Evolutionary conservation across 2,888 invertebrate genomes (phyloP), one percentile per base, ranked within the genome.

Genomic region (Temnothorax rugatulus): DNA sequence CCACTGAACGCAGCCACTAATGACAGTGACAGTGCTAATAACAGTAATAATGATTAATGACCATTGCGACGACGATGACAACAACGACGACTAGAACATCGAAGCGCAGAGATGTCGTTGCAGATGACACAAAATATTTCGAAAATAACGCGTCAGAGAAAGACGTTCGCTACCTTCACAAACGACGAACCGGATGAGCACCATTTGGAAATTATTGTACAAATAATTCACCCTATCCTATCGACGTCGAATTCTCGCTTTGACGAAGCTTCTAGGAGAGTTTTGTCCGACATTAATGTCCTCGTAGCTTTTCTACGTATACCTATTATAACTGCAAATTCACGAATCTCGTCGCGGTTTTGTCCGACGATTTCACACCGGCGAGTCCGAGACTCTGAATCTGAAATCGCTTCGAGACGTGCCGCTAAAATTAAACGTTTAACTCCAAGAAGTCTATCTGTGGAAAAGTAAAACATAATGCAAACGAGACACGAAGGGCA

Each of bases 191-290:
- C 82, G 83, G 85, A 85, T 83, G 90, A 86, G 84, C 86, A 84
- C 91, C 89, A 88, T 89, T 90, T 91, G 89, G 89, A 91, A 91
- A 91, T 92, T 89, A 84, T 90, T 90, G 89, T 92, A 92, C 91
- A 91, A 92, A 92, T 90, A 90, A 92, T 87, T 90, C 88, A 90
- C 86, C 89, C 87, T 50, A 47, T 47, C 47, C 66, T 68, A 63
- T 85, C 92, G 91, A 91, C 89, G 92, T 92, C 93, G 90, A 91
- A 89, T 92, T 92, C 91, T 91, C 91, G 93, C 93, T 93, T 92
- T 89, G 89, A 92, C 91, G 87, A 92, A 91, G 87, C 91, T 91
- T 85, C 90, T 91, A 91, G 93, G 91, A 88, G 85, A 86, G 86
- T 85, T 84, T 85, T 77, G 88, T 90, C 90, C 91, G 88, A 91